phyloP scores from a whole-genome alignment of 2,113 vertebrate species.

The Nannobrachium achirus region DNA sequence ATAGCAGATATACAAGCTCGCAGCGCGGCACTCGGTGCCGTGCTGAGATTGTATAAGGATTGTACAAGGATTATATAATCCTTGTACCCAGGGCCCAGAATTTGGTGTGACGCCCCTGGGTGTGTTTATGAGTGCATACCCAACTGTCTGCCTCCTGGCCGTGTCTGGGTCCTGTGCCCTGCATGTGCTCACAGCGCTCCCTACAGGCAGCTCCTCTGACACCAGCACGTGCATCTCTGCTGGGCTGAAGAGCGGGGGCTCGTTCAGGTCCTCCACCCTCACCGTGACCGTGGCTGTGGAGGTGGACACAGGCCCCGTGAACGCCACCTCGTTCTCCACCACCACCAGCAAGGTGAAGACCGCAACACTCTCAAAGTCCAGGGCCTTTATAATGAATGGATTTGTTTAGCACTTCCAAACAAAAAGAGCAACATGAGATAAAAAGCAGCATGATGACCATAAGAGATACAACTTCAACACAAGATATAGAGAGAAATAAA shows the following conservation, averaged over 20 bases:
- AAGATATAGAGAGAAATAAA: too few species aligned
- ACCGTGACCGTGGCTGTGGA: conserved; percentile 84
- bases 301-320: conserved; percentile 50
- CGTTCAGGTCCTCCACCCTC: conserved; percentile 77
- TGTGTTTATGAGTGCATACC: conserved; percentile 62
- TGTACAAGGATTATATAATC: too few species aligned
- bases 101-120: background rate
- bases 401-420: too few species aligned
- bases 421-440: too few species aligned
- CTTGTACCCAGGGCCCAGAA: too few species aligned
- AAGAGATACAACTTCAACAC: too few species aligned
- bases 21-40: too few species aligned
- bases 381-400: conserved; percentile 63
- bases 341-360: conserved; percentile 73
- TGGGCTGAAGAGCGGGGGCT: conserved; percentile 76
- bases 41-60: too few species aligned
- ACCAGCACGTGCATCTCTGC: conserved; percentile 34
- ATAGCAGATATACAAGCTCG: too few species aligned
- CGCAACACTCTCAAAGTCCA: conserved; percentile 82
- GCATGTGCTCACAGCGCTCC: conserved; percentile 72
- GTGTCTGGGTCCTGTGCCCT: conserved; percentile 83
- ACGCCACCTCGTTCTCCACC: conserved; percentile 70
- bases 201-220: conserved; percentile 70
- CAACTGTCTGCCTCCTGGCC: conserved; percentile 77
- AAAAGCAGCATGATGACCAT: too few species aligned